Evolutionary conservation across 2,888 invertebrate species (phyloP), one percentile per base, ranked within the genome.

Genomic region (Xestia sexstrigata): DNA sequence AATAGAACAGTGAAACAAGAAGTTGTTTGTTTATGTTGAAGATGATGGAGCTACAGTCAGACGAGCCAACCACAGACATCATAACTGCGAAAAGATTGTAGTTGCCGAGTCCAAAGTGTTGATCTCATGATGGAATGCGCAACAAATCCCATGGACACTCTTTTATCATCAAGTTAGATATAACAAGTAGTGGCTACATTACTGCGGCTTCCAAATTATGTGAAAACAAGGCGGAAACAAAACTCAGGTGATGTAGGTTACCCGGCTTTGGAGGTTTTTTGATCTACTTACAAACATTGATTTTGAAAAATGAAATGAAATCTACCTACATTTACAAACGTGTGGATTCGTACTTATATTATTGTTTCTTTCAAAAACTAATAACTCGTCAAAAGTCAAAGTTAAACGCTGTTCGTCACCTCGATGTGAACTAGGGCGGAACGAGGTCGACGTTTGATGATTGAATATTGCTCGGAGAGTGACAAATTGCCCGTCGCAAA

Each of bases 381-480:
- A 62, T 62, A 62, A 9, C 62, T 62, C 62, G 30, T 62, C 20
- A 35, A 42, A 42, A 52, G 42, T 83, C 62, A 55, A 67, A 74
- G 62, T 71, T 65, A 52, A 69, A 26, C 55, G 69, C 42, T 35
- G 70, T 58, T 52, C 42, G 70, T 63, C 76, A 76, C 70, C 68
- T 71, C 23, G 30, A 49, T 81, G 81, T 77, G 81, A 81, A 76
- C 47, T 35, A 71, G 76, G 35, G 83, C 47, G 52, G 65, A 81
- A 71, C 81, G 70, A 60, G 81, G 65, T 60, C 81, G 77, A 84
- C 81, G 73, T 70, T 39, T 65, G 73, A 84, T 84, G 83, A 80
- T 83, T 76, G 81, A 83, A 81, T 76, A 84, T 81, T 76, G 70
- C 81, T 73, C 58, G 55, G 52, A 70, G 70, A 71, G 72, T 73